Evolutionary conservation across 2,113 vertebrate genomes (phyloP), one percentile per base, ranked within the genome.

Genomic region (Tiliqua scincoides): DNA sequence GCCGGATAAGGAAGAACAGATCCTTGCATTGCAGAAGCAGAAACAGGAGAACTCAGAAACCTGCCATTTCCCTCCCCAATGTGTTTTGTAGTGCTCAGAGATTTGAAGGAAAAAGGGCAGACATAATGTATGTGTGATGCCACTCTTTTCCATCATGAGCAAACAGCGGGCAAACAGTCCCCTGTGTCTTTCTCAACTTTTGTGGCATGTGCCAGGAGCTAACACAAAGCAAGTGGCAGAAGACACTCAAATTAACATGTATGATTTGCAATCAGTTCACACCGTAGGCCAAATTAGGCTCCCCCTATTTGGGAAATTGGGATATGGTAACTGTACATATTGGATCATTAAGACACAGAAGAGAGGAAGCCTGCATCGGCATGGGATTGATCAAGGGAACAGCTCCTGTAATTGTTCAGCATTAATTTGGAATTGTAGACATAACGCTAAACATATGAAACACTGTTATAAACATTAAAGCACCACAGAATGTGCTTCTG

Each of bases 351-450:
- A 84, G 0, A 4, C 1, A 79, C 35, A 67, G 25, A 67, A 8
- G 84, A 54, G 0, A 1, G 1, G 71, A 70, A 0, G 57, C 63
- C 70, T 85, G 0, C 8, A 81, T 30, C 84, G 9, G 3, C 87
- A 88, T 68, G 83, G 48, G 85, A 77, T 1, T 76, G 4, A 63
- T n/a, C 0, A 18, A 37, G 40, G 11, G 21, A 88, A 84, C 54
- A 77, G 0, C 70, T 90, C 14, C 15, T 63, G 27, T 35, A 80
- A 83, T 2, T 57, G 43, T 15, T 59, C 54, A 88, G 93, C 84
- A 73, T 2, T 1, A 87, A 43, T 79, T 92, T 91, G 25, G 86
- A 90, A 61, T 81, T 83, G 83, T 18, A 91, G 85, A 83, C 27
- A 3, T 3, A 87, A 57, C 72, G 52, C 2, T 72, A 81, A 62